phyloP scores from a whole-genome alignment of 2,888 invertebrate species.

The Fragum whitleyi region DNA sequence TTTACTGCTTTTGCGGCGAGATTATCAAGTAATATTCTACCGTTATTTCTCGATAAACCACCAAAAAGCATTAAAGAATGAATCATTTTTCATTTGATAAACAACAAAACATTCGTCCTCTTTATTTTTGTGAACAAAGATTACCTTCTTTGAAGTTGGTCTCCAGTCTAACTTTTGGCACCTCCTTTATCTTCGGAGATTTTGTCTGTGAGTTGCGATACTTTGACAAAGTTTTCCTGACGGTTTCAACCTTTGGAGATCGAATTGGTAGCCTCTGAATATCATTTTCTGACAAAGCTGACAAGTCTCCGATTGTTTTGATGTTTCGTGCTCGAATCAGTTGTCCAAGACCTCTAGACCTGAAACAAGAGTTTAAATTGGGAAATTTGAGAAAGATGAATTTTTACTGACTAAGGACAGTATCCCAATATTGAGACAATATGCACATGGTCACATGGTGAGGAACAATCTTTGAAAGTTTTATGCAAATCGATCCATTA shows the following conservation, averaged over 20 bases:
- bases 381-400: too few relatives aligned
- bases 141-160: not conserved
- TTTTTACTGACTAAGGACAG: not conserved
- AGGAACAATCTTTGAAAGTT: not conserved
- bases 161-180: slow-evolving; percentile 9
- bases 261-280: slow-evolving; percentile 81
- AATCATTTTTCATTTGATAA: too few relatives aligned
- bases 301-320: slow-evolving; percentile 80
- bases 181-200: not conserved
- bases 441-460: too few relatives aligned
- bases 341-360: slow-evolving; percentile 81
- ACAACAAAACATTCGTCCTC: too few relatives aligned
- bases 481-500: too few relatives aligned
- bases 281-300: slow-evolving; percentile 78
- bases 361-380: slow-evolving; percentile 52
- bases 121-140: too few relatives aligned
- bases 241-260: slow-evolving; percentile 79
- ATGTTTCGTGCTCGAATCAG: slow-evolving; percentile 80
- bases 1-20: too few relatives aligned
- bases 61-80: too few relatives aligned
- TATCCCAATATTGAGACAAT: not conserved
- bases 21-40: too few relatives aligned
- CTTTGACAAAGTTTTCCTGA: slow-evolving; percentile 72
- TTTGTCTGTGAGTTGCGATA: slow-evolving; percentile 39
- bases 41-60: too few relatives aligned